A percentile compares a stretch with the other conserved stretches of the same genome.
Evolutionary conservation across 2,888 invertebrate species (phyloP).

Genomic region (Acanthacorydalis orientalis): DNA sequence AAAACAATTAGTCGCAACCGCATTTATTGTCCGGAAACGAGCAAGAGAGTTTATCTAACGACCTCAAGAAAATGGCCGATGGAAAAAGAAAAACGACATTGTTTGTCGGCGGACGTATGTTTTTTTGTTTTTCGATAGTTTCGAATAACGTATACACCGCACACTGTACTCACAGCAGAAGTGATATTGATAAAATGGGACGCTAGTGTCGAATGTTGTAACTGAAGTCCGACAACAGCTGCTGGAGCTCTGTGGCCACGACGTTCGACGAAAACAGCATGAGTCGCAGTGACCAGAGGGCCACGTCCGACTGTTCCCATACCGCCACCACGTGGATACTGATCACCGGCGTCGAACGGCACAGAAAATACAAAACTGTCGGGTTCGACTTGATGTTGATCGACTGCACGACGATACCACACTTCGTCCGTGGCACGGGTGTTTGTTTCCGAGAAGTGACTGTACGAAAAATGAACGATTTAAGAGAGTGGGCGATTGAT

Average conservation of each 20-base stretch:
- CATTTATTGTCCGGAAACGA: no score
- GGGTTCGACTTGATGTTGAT: slow-evolving; percentile 71
- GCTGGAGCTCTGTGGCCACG: slow-evolving; percentile 73
- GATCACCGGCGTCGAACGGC: slow-evolving; percentile 48
- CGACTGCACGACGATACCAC: slow-evolving; percentile 83
- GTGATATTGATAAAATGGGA: slow-evolving; percentile 79
- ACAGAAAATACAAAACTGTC: slow-evolving; percentile 86
- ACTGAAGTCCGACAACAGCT: slow-evolving; percentile 83
- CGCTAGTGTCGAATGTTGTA: slow-evolving; percentile 66
- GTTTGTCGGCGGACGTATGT: no score
- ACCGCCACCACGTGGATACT: slow-evolving; percentile 27
- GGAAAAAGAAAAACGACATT: no score
- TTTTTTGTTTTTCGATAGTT: no score
- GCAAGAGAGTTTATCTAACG: no score
- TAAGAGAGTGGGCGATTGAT: no score
- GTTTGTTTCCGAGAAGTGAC: slow-evolving; percentile 68
- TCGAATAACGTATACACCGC: no score
- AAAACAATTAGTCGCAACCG: no score
- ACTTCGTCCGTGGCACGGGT: slow-evolving; percentile 70
- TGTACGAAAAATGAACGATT: no score
- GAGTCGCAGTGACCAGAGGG: slow-evolving; percentile 73
- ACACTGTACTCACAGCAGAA: slow-evolving; percentile 45
- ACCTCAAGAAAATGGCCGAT: no score
- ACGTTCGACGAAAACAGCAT: slow-evolving; percentile 74
- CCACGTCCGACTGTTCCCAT: slow-evolving; percentile 15